phyloP scores from a whole-genome alignment of 2,113 vertebrate genomes.

The Ancistrus triradiatus region DNA sequence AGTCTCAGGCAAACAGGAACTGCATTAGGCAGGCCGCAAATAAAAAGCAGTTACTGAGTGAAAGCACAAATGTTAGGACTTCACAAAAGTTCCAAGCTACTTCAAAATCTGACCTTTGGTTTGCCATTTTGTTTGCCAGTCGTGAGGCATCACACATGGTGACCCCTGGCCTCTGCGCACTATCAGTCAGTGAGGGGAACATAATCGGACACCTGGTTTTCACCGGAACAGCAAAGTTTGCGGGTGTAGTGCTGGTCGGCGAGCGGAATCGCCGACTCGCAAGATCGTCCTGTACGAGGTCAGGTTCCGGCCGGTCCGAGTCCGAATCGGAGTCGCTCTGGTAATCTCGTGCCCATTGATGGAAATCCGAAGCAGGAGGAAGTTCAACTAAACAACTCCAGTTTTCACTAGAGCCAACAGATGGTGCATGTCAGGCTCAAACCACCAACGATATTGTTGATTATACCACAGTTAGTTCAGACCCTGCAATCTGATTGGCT shows the following conservation, averaged over 20 bases:
- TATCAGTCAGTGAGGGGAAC: slow-evolving; percentile 6
- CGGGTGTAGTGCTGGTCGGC: slow-evolving; percentile 46
- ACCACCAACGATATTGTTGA: background rate
- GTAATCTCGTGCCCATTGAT: slow-evolving; percentile 54
- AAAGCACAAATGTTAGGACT: slow-evolving; percentile 22
- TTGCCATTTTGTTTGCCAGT: background rate
- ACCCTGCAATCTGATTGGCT: too few relatives aligned
- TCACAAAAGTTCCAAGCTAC: background rate
- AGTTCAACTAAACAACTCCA: slow-evolving; percentile 34
- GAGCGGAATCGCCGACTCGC: slow-evolving; percentile 67
- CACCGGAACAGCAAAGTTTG: slow-evolving; percentile 54
- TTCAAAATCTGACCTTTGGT: slow-evolving; percentile 30
- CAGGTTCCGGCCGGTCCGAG: slow-evolving; percentile 57
- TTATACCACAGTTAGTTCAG: too few relatives aligned
- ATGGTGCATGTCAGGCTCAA: slow-evolving; percentile 8
- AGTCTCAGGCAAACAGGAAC: too few relatives aligned
- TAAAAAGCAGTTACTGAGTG: background rate
- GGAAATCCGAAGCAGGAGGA: slow-evolving; percentile 52
- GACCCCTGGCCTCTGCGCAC: slow-evolving; percentile 35
- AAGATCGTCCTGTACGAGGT: slow-evolving; percentile 67
- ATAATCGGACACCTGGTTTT: background rate
- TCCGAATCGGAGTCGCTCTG: slow-evolving; percentile 67
- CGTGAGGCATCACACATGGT: slow-evolving; percentile 33
- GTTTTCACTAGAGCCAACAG: slow-evolving; percentile 34
- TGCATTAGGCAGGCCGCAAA: background rate